Percentiles rank a stretch among this genome's conserved stretches.
These are phyloP conservation scores for Phalacrocorax brasilianus DNA, from an alignment of 2,113 vertebrate genomes.

Conservation along the genomic window DNA sequence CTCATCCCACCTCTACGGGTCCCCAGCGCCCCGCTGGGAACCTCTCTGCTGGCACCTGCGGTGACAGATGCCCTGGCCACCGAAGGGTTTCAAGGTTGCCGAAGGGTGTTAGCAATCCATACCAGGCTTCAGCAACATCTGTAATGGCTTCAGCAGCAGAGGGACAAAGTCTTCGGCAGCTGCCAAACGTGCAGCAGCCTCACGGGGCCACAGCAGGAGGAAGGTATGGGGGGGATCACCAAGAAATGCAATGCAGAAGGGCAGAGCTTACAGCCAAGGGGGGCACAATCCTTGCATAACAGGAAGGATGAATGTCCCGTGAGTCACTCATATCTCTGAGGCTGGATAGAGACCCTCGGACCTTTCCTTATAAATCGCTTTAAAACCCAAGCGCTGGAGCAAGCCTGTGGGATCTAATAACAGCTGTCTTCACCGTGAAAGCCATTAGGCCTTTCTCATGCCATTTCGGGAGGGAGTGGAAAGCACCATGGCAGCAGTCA, in stretches of 20 bases:
- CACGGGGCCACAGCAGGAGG: neutral
- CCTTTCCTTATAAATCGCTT: neutral
- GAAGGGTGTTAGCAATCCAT: neutral
- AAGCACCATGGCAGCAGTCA: neutral
- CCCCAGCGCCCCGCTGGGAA: fast-evolving
- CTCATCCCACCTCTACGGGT: fast-evolving
- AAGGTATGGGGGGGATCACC: neutral
- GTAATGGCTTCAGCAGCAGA: neutral
- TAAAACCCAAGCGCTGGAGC: fast-evolving
- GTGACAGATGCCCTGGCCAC: neutral
- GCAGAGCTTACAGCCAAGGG: neutral
- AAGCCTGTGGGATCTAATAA: neutral
- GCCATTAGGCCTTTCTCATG: neutral
- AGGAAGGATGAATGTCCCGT: neutral
- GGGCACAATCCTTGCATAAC: neutral
- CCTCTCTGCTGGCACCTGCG: neutral
- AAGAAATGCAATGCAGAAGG: neutral
- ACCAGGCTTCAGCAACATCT: neutral
- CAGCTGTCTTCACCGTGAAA: neutral
- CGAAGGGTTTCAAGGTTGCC: neutral
- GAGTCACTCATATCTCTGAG: neutral
- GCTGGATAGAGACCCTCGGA: neutral
- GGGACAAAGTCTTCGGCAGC: neutral
- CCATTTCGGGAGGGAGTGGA: fast-evolving
- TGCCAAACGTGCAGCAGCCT: neutral